Evolutionary conservation across 2,797 vertebrate genomes (phyloP).

Genomic region (Diplodus sargus): DNA sequence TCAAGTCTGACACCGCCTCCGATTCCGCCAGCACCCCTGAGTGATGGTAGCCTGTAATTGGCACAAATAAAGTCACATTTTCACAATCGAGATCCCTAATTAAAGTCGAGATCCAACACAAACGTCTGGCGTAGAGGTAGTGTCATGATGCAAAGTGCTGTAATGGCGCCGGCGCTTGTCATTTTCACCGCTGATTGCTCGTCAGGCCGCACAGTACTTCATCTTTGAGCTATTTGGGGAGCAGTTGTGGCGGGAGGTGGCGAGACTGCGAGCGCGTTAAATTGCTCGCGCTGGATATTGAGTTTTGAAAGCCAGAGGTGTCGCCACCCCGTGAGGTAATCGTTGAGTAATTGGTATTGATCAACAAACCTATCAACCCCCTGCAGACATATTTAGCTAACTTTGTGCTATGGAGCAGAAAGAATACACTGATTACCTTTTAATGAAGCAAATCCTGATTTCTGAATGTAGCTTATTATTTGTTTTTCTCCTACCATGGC

Average conservation of each 20-base stretch:
- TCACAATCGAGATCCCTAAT: conserved; percentile 18
- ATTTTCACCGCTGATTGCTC: conserved; percentile 10
- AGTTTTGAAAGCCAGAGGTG: conserved; percentile 50
- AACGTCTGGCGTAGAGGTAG: conserved; percentile 11
- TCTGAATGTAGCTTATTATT: conserved; percentile 20
- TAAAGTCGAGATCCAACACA: conserved; percentile 27
- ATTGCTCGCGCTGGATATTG: conserved; percentile 28
- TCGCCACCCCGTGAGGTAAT: conserved; percentile 52
- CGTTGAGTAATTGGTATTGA: conserved; percentile 65
- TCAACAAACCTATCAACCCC: conserved; percentile 56
- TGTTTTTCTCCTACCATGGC: background rate
- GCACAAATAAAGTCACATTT: conserved; percentile 45
- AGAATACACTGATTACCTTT: conserved; percentile 38
- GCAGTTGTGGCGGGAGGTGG: background rate
- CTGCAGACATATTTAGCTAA: conserved; percentile 43
- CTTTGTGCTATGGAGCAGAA: conserved; percentile 30
- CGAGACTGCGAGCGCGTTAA: conserved; percentile 14
- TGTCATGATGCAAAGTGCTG: conserved; percentile 34
- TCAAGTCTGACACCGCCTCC: conserved; percentile 20
- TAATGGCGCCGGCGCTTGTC: conserved; percentile 23
- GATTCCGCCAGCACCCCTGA: conserved; percentile 23
- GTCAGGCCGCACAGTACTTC: background rate
- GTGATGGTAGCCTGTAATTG: conserved; percentile 45
- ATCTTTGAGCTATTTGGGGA: conserved; percentile 18
- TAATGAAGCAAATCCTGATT: conserved; percentile 44